Evolutionary conservation across 2,888 invertebrate species (phyloP), one percentile per base, ranked within the genome.

Genomic region (Chironomus tentans): DNA sequence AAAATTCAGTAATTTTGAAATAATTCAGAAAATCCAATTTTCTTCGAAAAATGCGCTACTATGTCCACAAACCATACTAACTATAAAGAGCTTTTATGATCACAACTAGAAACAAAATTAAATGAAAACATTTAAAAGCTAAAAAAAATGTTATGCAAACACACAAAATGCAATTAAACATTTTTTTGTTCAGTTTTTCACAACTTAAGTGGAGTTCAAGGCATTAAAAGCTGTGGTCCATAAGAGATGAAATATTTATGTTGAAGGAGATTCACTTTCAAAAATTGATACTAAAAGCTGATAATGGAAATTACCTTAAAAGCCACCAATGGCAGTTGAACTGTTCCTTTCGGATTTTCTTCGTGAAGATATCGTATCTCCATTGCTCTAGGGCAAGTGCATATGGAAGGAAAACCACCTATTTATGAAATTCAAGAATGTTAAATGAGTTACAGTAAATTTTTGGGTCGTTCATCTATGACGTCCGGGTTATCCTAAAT

Each of bases 291-390:
- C n/a, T n/a, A 38, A 10, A 38, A 1, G 10, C 1, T 38, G 69
- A 46, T 68, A 28, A 69, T 28, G n/a, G 1, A n/a, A 10, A 78
- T 78, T 81, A 92, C 92, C 92, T 90, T 72, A 95, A 83, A 81
- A 93, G 87, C 91, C 94, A 94, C 91, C 93, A 95, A 79, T 94
- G 92, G 78, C 94, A 93, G 81, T 94, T 95, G 82, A 93, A 92
- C 79, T 92, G 89, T 68, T 92, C 90, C 80, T 91, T 91, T 77
- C 87, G 87, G 0, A 92, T 86, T 61, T 88, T 87, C 0, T 92
- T 92, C 68, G 89, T 90, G 81, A 94, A 95, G 0, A 95, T 88
- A 79, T 93, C 93, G 88, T 93, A 94, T 38, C 95, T 84, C 94
- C 94, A 95, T 78, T 88, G 88, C 80, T 96, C 95, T 87, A 95